These are phyloP conservation scores for Itoplectis maculator DNA, from an alignment of 2,888 invertebrate species.

Conservation along the genomic window DNA sequence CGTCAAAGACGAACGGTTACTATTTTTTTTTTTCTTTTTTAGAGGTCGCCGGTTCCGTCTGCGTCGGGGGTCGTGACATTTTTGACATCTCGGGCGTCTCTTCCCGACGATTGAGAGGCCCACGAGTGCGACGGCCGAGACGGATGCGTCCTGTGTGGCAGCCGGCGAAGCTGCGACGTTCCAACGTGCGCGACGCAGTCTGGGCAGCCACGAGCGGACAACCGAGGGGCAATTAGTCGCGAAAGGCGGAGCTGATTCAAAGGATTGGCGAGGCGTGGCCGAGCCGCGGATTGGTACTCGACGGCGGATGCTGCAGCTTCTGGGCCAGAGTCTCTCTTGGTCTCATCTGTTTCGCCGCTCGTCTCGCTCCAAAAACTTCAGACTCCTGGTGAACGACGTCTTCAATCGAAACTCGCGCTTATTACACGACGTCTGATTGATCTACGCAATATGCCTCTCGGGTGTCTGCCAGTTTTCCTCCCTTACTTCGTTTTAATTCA, in stretches of 20 bases:
- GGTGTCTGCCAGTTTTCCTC: constrained; percentile 17
- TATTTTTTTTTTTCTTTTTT: constrained; percentile 1
- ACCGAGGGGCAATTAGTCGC: constrained; percentile 76
- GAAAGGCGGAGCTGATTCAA: constrained; percentile 80
- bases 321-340: constrained; percentile 63
- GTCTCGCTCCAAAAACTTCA: constrained; percentile 32
- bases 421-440: constrained; percentile 66
- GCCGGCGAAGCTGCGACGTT: background rate
- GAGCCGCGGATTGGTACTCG: constrained; percentile 69
- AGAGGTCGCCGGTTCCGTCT: constrained; percentile 49
- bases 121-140: constrained; percentile 25
- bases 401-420: constrained; percentile 62
- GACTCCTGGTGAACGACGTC: constrained; percentile 67
- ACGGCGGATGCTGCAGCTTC: constrained; percentile 71
- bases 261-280: constrained; percentile 81
- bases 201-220: constrained; percentile 57
- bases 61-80: constrained; percentile 50
- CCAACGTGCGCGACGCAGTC: constrained; percentile 15
- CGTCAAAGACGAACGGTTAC: constrained; percentile 20
- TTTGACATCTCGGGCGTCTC: constrained; percentile 46
- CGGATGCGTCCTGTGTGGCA: constrained; percentile 53
- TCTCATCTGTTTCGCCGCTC: constrained; percentile 62
- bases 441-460: constrained; percentile 69
- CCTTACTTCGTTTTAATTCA: background rate
- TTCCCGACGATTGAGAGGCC: constrained; percentile 46